phyloP scores from a whole-genome alignment of 2,888 invertebrate genomes.

The Meteorus cinctellus region DNA sequence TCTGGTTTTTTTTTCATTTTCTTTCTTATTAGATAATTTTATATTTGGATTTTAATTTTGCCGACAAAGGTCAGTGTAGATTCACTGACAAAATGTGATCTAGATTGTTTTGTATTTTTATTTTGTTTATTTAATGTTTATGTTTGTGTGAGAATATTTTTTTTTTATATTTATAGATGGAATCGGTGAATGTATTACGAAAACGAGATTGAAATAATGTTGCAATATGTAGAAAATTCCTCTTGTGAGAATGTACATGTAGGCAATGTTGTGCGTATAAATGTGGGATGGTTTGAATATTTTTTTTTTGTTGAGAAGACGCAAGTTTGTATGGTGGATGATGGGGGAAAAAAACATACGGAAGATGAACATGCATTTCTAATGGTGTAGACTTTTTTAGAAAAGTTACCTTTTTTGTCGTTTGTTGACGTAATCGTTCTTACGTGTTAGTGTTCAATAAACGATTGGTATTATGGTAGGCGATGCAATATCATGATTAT shows the following conservation, averaged over 20 bases:
- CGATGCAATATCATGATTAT: too few species aligned
- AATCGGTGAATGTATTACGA: neutral
- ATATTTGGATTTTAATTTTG: neutral
- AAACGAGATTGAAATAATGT: too few species aligned
- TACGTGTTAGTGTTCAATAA: too few species aligned
- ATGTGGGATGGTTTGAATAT: neutral
- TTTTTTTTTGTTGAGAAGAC: neutral
- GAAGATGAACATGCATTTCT: neutral
- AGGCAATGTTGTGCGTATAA: neutral
- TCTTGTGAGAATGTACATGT: neutral
- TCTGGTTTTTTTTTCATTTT: neutral
- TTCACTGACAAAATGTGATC: neutral
- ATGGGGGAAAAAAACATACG: neutral
- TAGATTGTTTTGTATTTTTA: neutral
- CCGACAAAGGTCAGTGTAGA: neutral
- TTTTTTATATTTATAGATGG: neutral
- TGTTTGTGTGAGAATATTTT: neutral
- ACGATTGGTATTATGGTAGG: too few species aligned
- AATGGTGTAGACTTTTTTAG: too few species aligned
- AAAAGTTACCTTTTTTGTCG: too few species aligned
- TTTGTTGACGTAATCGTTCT: too few species aligned
- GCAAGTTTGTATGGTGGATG: neutral
- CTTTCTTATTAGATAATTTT: neutral
- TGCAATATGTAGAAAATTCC: neutral
- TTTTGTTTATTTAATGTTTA: neutral